Base-by-base conservation (phyloP, 2,113 vertebrate species). In the Leucosticte australis region DNA sequence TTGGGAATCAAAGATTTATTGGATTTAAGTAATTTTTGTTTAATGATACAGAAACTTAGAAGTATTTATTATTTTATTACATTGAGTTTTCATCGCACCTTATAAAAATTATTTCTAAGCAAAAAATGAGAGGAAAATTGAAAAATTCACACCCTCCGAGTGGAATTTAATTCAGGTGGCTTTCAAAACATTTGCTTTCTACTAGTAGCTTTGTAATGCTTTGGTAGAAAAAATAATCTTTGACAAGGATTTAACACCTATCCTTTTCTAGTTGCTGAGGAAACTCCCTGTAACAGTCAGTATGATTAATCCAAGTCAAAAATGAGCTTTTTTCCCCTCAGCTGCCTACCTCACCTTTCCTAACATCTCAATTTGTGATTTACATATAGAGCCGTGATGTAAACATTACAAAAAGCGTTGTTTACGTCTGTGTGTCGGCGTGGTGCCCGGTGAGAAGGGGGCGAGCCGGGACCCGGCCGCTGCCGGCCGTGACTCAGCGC, bases 331-430 rank as follows among this genome's bases (percentile, higher is more conserved):
- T 53, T 44, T 44, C 9, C 39, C 7, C 35, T 52, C 30, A 7
- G 63, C 7, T 30, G n/a, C 8, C 89, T n/a, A 35, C 35, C 18
- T 52, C 14, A 8, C 44, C 2, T 46, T 50, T 35, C 22, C 24
- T 2, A 13, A 3, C 10, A 15, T 20, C 16, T 57, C 33, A 0
- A 0, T 46, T 4, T 16, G 24, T 1, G 24, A 12, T 35, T 49
- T 35, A 8, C 55, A 35, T 1, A 1, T 1, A 10, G 57, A 71
- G 12, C 83, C 9, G 42, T 5, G 50, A 3, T 20, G 23, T 44
- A 15, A 17, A 41, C 39, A 8, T 5, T 3, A 13, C 16, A 2
- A 1, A 6, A 17, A 1, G 1, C 4, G 15, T 5, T 2, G 16
- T 52, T 39, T 6, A 0, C 8, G 19, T 19, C n/a, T 16, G 10